Base-by-base conservation (phyloP, 2,113 vertebrate genomes). In the Macrotus californicus region DNA sequence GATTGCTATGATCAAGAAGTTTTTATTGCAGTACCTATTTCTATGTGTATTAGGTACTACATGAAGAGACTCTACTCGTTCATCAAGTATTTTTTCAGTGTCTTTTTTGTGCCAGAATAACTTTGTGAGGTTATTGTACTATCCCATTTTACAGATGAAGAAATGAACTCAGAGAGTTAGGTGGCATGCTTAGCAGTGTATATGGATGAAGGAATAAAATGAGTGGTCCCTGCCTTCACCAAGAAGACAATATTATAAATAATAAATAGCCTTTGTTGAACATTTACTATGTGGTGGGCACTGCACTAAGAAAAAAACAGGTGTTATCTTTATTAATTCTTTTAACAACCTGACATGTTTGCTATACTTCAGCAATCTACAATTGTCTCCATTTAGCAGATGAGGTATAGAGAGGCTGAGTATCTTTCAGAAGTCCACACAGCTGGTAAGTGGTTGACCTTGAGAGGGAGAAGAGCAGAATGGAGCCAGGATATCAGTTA, bases 11-110 rank as follows among this genome's bases (percentile, higher is more conserved):
- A 89, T 95, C 94, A 95, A 89, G 59, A 73, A 76, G 43, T 86
- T 93, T 93, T 97, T 92, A 94, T 94, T 76, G 13, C 9, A 31
- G 2, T 96, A 52, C 48, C 15, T 46, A 72, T 87, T 97, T 96
- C 70, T 43, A 54, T 54, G 48, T 91, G 26, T 82, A 34, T 66
- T 70, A 64, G 36, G 26, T 54, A 54, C 36, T 43, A 72, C 5
- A 86, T 52, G 75, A 89, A 94, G 34, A 75, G 16, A 89, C 10
- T 59, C 24, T 7, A 11, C 56, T 46, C 72, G 70, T 39, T 67
- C 56, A 50, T 72, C 31, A 67, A 9, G 15, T 80, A 31, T 14
- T 70, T 93, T 82, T 41, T 76, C n/a, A 91, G 18, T 72, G 31
- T 67, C 5, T 70, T 96, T 93, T 73, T 34, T 56, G 29, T 82